A percentile compares a stretch with the other conserved stretches of the same genome.
These are phyloP conservation scores for Cantharis rustica DNA, from an alignment of 2,888 invertebrate species.

Conservation along the genomic window DNA sequence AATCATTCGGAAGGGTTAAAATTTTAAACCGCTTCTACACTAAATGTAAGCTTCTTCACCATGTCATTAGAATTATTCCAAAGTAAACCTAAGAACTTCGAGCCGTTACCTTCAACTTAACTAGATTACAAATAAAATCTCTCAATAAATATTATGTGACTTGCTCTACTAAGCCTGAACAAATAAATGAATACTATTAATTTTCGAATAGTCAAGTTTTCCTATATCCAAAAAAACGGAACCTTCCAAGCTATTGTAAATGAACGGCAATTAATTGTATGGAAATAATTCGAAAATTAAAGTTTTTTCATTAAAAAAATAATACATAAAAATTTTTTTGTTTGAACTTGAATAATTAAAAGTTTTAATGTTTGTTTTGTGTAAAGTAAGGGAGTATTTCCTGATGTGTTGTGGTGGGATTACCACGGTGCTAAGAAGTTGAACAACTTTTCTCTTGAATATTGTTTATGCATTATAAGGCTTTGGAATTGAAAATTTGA, in stretches of 20 bases:
- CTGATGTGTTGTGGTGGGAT: not conserved
- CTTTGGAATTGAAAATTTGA: not conserved
- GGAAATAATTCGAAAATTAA: not conserved
- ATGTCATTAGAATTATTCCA: not conserved
- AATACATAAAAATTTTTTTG: not conserved
- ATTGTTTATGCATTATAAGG: not conserved
- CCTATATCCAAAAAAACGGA: not conserved
- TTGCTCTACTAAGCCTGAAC: not conserved
- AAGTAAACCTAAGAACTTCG: not conserved
- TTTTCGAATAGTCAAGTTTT: not conserved
- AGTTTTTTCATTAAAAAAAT: not conserved
- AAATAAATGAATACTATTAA: not conserved
- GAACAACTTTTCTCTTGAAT: not conserved
- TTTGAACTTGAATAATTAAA: not conserved
- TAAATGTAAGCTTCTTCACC: not conserved
- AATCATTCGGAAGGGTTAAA: not conserved
- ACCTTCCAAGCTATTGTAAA: not conserved
- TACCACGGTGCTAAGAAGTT: not conserved
- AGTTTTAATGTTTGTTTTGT: not conserved
- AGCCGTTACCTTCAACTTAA: no score
- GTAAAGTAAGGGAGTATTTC: not conserved
- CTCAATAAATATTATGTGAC: no score
- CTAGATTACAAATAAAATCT: no score
- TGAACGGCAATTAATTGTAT: not conserved
- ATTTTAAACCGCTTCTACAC: not conserved